These are phyloP conservation scores for Strongylocentrotus purpuratus DNA, from an alignment of 35 echinoderm and acorn worm species.

Conservation along the genomic window DNA sequence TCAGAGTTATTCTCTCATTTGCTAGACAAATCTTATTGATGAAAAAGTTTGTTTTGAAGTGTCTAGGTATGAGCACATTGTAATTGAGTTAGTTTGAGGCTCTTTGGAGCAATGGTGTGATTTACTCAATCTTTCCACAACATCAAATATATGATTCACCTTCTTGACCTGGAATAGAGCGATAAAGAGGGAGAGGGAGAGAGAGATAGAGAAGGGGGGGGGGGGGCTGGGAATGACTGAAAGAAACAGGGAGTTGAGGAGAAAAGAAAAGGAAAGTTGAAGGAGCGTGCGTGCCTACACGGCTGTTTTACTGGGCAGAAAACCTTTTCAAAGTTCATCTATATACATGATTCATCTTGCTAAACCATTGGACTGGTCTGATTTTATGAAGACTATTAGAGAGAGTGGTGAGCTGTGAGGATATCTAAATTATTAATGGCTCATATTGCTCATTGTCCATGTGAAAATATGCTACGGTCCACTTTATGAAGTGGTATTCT, in stretches of 20 bases:
- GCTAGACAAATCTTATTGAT: neutral
- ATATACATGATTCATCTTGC: neutral
- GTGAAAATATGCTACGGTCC: neutral
- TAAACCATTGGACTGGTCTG: neutral
- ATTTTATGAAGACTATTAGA: neutral
- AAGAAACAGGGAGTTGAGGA: no score
- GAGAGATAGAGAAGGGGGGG: neutral
- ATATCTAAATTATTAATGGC: neutral
- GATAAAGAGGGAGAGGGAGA: no score
- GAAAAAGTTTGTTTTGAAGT: neutral
- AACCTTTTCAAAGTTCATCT: neutral
- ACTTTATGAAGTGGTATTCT: neutral
- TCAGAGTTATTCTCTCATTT: neutral
- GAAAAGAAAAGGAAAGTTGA: neutral
- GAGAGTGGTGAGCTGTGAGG: neutral
- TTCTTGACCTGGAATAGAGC: neutral
- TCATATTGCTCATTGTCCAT: neutral
- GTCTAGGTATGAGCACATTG: neutral
- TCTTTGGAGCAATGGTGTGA: neutral
- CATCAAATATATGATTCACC: slow-evolving; percentile 11
- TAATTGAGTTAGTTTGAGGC: neutral
- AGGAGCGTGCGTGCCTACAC: neutral
- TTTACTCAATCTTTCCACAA: slow-evolving; percentile 12
- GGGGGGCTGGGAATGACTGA: no score
- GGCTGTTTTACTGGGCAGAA: neutral